phyloP scores from a whole-genome alignment of 2,797 vertebrate genomes.

The Rousettus madagascariensis region DNA sequence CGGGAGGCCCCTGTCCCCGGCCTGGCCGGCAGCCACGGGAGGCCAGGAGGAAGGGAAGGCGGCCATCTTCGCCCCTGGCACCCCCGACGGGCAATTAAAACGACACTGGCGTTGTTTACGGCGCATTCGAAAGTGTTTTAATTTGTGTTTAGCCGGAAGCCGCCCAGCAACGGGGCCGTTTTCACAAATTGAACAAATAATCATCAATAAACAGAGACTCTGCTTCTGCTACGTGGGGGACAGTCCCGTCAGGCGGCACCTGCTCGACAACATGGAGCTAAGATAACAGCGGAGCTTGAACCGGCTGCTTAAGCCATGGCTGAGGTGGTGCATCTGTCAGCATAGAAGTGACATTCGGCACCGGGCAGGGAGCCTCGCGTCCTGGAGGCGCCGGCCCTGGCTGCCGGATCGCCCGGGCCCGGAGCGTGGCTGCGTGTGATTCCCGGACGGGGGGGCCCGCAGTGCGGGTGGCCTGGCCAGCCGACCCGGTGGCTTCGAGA shows the following conservation, averaged over 20 bases:
- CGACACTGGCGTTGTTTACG: constrained; percentile 64
- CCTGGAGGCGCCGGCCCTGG: constrained; percentile 42
- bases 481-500: no score
- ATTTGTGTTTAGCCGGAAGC: constrained; percentile 78
- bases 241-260: constrained; percentile 68
- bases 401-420: no score
- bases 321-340: constrained; percentile 67
- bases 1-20: background rate
- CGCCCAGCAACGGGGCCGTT: constrained; percentile 70
- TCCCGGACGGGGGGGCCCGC: background rate
- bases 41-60: background rate
- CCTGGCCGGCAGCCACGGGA: constrained; percentile 29
- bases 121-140: constrained; percentile 73
- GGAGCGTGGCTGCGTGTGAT: background rate
- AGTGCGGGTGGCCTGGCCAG: no score
- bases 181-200: constrained; percentile 79
- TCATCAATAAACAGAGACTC: constrained; percentile 78
- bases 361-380: constrained; percentile 44
- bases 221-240: constrained; percentile 61
- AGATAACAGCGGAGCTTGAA: constrained; percentile 65
- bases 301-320: constrained; percentile 58
- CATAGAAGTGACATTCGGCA: constrained; percentile 65
- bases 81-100: constrained; percentile 75
- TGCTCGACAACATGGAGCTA: constrained; percentile 63
- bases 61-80: constrained; percentile 1